A percentile compares a stretch with the other conserved stretches of the same genome.
phyloP scores from a whole-genome alignment of 1,140 invertebrate genomes.

The Ips typographus region DNA sequence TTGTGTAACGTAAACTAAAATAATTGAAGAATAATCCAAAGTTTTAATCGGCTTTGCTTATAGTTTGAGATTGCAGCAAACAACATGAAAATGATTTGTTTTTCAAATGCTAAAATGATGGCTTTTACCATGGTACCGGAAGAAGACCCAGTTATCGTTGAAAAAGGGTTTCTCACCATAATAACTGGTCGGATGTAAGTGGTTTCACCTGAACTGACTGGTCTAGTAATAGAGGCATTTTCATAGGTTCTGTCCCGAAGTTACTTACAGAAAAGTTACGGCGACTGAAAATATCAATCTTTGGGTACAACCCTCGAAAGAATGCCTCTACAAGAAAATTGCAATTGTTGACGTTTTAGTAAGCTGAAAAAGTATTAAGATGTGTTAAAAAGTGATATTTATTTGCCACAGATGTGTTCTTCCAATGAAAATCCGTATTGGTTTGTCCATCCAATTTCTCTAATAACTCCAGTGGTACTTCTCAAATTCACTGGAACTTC shows the following conservation, averaged over 20 bases:
- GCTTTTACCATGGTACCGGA: conserved; percentile 19
- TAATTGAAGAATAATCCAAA: too few relatives aligned
- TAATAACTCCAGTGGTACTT: conserved; percentile 16
- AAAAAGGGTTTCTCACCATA: conserved; percentile 5
- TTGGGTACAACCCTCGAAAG: conserved; percentile 4
- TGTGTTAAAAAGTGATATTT: background rate
- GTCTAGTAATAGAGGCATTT: background rate
- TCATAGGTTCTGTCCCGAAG: conserved; percentile 8
- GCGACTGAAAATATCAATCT: background rate
- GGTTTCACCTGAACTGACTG: background rate
- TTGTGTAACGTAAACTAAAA: too few relatives aligned
- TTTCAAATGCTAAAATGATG: conserved; percentile 16
- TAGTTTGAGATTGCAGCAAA: conserved; percentile 19
- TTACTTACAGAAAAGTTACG: background rate
- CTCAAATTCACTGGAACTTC: conserved; percentile 25
- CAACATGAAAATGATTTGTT: conserved; percentile 16
- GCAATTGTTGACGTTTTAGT: conserved; percentile 10
- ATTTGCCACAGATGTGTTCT: conserved; percentile 29
- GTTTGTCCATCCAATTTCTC: conserved; percentile 15
- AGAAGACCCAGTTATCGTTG: conserved; percentile 14
- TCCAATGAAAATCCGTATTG: conserved; percentile 29
- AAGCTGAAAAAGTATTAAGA: background rate
- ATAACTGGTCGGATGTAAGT: conserved; percentile 12
- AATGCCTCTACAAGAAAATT: background rate
- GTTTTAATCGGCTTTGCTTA: background rate